phyloP scores from a whole-genome alignment of 2,797 vertebrate genomes.

The Falco naumanni region DNA sequence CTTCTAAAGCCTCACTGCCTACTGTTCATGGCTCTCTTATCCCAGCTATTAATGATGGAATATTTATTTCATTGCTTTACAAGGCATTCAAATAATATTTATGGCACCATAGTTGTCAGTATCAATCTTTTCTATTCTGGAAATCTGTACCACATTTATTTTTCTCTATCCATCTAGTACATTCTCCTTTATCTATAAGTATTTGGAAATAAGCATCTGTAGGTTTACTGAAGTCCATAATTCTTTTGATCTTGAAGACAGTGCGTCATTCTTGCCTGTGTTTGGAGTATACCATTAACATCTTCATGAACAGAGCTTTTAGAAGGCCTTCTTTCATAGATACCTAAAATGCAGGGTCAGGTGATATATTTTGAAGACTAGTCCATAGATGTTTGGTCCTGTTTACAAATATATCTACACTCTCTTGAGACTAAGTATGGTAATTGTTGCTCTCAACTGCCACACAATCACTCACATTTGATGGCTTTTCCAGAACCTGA shows the following conservation, averaged over 20 bases:
- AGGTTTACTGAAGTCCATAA: background rate
- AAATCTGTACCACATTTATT: background rate
- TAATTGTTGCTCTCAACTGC: background rate
- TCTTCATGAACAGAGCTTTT: background rate
- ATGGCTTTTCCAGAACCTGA: background rate
- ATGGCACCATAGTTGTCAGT: background rate
- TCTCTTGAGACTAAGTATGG: background rate
- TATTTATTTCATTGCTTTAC: constrained; percentile 17
- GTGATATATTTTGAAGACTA: background rate
- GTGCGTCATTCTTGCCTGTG: background rate
- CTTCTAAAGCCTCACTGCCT: background rate
- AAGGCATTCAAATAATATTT: background rate
- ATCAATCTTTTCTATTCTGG: background rate
- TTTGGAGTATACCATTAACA: background rate
- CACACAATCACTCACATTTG: background rate
- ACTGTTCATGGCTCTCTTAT: background rate
- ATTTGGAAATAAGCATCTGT: background rate
- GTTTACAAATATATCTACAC: background rate
- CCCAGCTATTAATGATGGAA: background rate
- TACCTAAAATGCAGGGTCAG: background rate
- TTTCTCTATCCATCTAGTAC: background rate
- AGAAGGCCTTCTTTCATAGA: background rate
- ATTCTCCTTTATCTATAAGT: background rate
- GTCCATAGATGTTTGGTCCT: background rate
- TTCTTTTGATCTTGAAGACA: background rate